Conservation (phyloP, 2,888 invertebrate genomes). For the Eucera pruinosa region DNA sequence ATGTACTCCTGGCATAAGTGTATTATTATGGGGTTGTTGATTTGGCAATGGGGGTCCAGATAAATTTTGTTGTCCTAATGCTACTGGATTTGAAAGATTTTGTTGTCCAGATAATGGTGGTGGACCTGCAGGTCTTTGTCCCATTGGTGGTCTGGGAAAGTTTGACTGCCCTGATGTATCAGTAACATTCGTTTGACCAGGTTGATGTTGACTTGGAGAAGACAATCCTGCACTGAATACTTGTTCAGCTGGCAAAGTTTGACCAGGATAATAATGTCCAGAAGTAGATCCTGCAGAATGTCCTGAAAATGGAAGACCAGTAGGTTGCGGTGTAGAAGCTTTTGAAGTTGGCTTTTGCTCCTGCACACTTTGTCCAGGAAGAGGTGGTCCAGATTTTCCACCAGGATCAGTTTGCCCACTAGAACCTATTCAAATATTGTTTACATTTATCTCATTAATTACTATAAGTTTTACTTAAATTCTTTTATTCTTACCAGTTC, state of each 20-base stretch:
- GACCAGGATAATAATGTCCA: conserved; percentile 58
- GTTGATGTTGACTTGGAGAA: conserved; percentile 48
- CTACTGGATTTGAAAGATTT: conserved; percentile 67
- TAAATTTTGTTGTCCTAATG: conserved; percentile 63
- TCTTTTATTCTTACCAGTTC: conserved; percentile 48
- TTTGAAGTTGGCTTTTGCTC: conserved; percentile 51
- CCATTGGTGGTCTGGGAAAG: conserved; percentile 58
- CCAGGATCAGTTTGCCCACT: conserved; percentile 54
- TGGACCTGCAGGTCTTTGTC: conserved; percentile 46
- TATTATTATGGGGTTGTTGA: conserved; percentile 66
- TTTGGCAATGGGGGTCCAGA: conserved; percentile 63
- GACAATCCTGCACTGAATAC: conserved; percentile 36
- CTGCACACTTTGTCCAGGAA: conserved; percentile 34
- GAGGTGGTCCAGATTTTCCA: conserved; percentile 43
- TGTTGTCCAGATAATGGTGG: conserved; percentile 66
- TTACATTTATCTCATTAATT: neutral
- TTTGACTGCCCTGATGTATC: conserved; percentile 58
- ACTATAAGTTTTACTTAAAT: neutral
- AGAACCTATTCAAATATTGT: conserved; percentile 25
- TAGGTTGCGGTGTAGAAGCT: conserved; percentile 62
- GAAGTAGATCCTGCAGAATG: conserved; percentile 61
- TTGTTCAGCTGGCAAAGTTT: conserved; percentile 49
- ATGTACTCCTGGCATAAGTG: conserved; percentile 58
- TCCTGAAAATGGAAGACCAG: conserved; percentile 75
- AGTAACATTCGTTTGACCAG: conserved; percentile 36